Evolutionary conservation across 2,797 vertebrate species (phyloP), one percentile per base, ranked within the genome.

Genomic region (Fringilla coelebs): DNA sequence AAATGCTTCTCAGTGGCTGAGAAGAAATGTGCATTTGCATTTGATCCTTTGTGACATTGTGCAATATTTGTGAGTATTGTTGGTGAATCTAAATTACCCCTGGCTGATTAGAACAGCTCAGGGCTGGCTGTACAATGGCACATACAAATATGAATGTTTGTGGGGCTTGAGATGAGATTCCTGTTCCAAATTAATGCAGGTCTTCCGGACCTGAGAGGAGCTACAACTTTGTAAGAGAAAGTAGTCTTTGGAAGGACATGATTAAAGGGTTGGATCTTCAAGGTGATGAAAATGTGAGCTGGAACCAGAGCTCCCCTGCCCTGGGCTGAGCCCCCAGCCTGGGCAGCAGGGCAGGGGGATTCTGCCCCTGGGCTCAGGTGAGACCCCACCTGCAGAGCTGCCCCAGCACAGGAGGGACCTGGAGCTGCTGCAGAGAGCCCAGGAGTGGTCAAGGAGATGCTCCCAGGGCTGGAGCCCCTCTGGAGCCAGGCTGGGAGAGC

Each of bases 381-480:
- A 63, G 41, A 26, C 5, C 14, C 17, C 55, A 52, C 29, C n/a
- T 68, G 46, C 55, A 68, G 46, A 85, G 46, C 54, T 61, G 54
- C n/a, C 1, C 62, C 72, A 51, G 54, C 45, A 40, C 29, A 40
- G 34, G 13, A 1, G 3, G 48, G 0, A 31, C 3, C 0, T 26
- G 41, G 57, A 41, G 41, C 25, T 71, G 36, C 49, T 43, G 43
- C 12, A 57, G 34, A 16, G 36, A 1, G 34, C 0, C 22, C 58
- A 72, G 58, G 13, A 8, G 6, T 63, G 5, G 15, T 3, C 1
- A 4, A 12, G 12, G 32, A 36, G 52, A 4, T 38, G 45, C 15
- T 75, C 38, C 5, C 1, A 34, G 41, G 31, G 34, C 14, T 62
- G 57, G 57, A 77, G 17, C 4, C 15, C 15, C 62, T n/a, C 45